Conservation (phyloP, 1,140 invertebrate genomes). For the Drosophila setifemur region DNA sequence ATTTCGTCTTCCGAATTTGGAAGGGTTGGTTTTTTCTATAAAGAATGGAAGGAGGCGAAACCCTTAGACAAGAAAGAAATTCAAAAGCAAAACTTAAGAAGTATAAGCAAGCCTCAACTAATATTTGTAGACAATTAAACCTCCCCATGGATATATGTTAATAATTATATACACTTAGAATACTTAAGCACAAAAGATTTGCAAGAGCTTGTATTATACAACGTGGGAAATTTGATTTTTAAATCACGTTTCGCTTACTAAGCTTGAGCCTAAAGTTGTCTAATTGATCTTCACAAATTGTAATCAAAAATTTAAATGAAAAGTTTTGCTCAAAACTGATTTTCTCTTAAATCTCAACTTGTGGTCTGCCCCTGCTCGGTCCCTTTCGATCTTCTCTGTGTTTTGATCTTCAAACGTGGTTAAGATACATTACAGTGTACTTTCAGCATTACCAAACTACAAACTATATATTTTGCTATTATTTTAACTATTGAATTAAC, state of each 20-base stretch:
- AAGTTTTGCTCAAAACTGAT: no score
- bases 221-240: no score
- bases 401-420: background rate
- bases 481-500: slow-evolving; percentile 57
- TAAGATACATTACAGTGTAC: slow-evolving; percentile 19
- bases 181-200: no score
- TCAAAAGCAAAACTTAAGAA: background rate
- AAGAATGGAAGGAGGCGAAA: background rate
- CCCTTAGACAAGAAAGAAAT: no score
- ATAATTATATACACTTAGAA: no score
- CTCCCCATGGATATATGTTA: no score
- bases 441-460: slow-evolving; percentile 49
- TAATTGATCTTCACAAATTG: no score
- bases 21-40: background rate
- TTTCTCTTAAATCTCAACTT: background rate
- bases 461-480: slow-evolving; percentile 41
- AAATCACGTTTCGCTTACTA: no score
- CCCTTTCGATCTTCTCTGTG: background rate
- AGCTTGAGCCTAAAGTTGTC: no score
- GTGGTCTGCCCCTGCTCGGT: background rate
- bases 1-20: background rate
- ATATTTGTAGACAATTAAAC: no score
- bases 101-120: background rate
- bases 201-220: no score
- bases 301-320: no score